Conservation (phyloP, 2,888 invertebrate species). For the Ormyrus rosae region DNA sequence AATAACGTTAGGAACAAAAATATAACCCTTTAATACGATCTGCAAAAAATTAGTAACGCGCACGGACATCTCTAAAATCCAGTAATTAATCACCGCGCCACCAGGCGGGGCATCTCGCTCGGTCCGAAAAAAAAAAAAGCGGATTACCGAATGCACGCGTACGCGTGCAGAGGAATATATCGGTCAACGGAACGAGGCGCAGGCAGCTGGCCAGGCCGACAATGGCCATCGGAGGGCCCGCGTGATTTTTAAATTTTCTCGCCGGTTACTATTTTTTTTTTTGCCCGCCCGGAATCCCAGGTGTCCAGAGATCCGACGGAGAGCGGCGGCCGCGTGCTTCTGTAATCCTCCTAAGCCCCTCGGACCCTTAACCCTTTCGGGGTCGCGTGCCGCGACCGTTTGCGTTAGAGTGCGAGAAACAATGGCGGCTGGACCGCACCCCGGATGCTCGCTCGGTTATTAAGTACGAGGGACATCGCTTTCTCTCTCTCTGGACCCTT, state of each 20-base stretch:
- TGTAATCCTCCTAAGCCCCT: conserved; percentile 59
- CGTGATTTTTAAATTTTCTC: conserved; percentile 31
- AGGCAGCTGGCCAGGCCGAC: conserved; percentile 27
- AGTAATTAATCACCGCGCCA: too few relatives aligned
- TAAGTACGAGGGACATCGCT: conserved; percentile 66
- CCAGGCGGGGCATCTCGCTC: too few relatives aligned
- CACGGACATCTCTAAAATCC: too few relatives aligned
- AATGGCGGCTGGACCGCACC: conserved; percentile 73
- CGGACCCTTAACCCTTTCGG: conserved; percentile 66
- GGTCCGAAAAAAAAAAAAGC: too few relatives aligned
- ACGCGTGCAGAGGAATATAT: conserved; percentile 8
- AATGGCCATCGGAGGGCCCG: neutral
- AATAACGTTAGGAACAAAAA: too few relatives aligned
- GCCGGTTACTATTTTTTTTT: conserved; percentile 13
- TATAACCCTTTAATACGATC: too few relatives aligned
- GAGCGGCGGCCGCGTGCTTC: neutral
- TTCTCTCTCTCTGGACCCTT: conserved; percentile 63
- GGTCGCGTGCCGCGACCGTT: conserved; percentile 45
- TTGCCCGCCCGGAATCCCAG: conserved; percentile 62
- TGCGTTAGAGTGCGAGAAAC: conserved; percentile 65
- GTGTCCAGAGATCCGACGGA: conserved; percentile 64
- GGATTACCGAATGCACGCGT: neutral
- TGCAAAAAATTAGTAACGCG: too few relatives aligned
- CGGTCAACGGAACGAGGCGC: conserved; percentile 35
- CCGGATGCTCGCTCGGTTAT: conserved; percentile 71